phyloP scores from a whole-genome alignment of 2,797 vertebrate genomes.

The Clamator glandarius region DNA sequence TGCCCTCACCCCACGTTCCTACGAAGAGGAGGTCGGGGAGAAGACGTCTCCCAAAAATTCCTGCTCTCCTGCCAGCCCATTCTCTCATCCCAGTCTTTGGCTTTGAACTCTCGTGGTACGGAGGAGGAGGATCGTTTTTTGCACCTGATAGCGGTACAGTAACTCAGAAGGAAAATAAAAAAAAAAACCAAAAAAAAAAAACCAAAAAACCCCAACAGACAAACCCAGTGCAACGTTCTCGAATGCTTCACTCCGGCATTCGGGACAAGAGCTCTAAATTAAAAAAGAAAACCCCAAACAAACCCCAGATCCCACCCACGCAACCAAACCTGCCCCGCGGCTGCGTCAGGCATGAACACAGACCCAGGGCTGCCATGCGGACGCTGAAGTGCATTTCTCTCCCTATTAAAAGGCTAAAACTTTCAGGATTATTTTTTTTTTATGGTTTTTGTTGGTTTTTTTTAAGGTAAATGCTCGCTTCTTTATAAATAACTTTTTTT shows the following conservation, averaged over 20 bases:
- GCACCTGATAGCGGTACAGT: slow-evolving; percentile 1
- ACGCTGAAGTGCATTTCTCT: slow-evolving; percentile 56
- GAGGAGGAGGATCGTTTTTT: not conserved
- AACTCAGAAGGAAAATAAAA: not conserved
- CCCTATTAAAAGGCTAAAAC: not conserved
- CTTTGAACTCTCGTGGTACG: not conserved
- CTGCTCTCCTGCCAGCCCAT: not conserved
- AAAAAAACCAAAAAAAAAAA: too few relatives aligned
- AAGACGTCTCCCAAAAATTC: not conserved
- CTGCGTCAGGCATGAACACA: not conserved
- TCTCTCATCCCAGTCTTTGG: slow-evolving; percentile 50
- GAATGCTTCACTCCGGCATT: not conserved
- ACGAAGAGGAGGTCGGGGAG: not conserved
- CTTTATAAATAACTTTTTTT: slow-evolving; percentile 35
- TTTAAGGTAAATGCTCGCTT: slow-evolving; percentile 30
- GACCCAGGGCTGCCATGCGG: not conserved
- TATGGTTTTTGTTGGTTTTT: not conserved
- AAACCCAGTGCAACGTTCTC: slow-evolving; percentile 30
- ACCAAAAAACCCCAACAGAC: not conserved
- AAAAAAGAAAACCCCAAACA: too few relatives aligned
- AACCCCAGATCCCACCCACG: too few relatives aligned
- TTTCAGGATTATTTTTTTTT: not conserved
- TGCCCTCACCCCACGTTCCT: not conserved
- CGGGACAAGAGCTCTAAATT: too few relatives aligned
- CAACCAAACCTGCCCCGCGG: not conserved